Base-by-base conservation (phyloP, 2,888 invertebrate genomes). In the Noctua janthe region DNA sequence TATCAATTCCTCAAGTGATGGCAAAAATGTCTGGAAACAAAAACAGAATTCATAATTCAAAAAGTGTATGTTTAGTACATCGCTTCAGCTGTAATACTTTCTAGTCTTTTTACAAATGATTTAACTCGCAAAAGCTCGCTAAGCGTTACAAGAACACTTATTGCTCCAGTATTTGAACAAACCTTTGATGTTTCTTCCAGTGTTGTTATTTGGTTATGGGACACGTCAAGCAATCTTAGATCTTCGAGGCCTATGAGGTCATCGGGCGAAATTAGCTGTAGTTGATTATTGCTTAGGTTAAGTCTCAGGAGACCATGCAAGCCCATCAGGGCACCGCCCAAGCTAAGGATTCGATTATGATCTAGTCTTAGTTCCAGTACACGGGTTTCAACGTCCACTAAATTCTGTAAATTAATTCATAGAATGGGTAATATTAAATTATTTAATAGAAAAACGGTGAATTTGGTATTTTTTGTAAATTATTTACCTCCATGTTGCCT, bases 171-270 rank as follows among this genome's bases (percentile, higher is more conserved):
- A 75, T 82, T 80, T 29, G 78, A 86, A 91, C 91, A 91, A 91
- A 99, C 99, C 98, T 98, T 98, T 90, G 98, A 98, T 78, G 98
- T 98, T 96, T 98, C 98, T 93, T 98, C 98, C 79, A 99, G 96
- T 4, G 98, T 98, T 69, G 97, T 97, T 62, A 99, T 96, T 85
- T 97, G 97, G 94, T 99, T 99, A 92, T 98, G 97, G 0, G 99
- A 98, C 70, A 99, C 97, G 92, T 99, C 99, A 66, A 99, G 97
- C 76, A 98, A 96, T 91, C 97, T 97, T 66, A 99, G 95, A 84
- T 98, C 98, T 89, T 98, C 98, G 89, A 99, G 95, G 47, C 98
- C 98, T 78, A 98, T 98, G 72, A 99, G 97, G 92, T 98, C 98
- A 76, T 98, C 98, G 0, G 98, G 98, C 1, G 98, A 97, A 89